A percentile compares a stretch with the other conserved stretches of the same genome.
Evolutionary conservation across 2,113 vertebrate species (phyloP).

Genomic region (Corythaixoides concolor): DNA sequence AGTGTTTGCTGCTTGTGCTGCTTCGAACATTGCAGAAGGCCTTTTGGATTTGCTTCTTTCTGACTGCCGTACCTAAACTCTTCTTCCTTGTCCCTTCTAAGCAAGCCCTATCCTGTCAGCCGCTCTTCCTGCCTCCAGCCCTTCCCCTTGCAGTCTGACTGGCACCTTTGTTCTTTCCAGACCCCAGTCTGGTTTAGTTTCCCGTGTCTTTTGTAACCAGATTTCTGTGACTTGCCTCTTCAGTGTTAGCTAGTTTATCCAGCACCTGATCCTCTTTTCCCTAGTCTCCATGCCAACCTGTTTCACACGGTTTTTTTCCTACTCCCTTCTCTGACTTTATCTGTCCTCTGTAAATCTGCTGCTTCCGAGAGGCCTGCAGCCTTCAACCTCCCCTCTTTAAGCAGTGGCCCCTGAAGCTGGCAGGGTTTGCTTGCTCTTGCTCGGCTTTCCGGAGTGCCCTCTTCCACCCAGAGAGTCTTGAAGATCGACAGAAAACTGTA

Average conservation of each 20-base stretch:
- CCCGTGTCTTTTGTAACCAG: neutral
- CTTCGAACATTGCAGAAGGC: neutral
- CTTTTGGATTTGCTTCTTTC: neutral
- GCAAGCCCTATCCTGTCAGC: neutral
- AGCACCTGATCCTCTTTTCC: neutral
- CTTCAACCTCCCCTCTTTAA: neutral
- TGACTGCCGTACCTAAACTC: neutral
- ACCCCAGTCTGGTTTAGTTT: neutral
- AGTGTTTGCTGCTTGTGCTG: neutral
- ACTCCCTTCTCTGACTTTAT: neutral
- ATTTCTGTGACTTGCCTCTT: neutral
- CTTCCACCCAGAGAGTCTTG: neutral
- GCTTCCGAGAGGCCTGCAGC: neutral
- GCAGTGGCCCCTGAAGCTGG: neutral
- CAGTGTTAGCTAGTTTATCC: neutral
- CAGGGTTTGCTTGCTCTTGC: neutral
- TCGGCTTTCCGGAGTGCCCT: neutral
- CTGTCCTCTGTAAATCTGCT: neutral
- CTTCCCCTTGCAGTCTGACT: neutral
- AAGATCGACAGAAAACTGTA: fast-evolving
- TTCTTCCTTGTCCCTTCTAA: neutral
- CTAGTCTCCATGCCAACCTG: neutral
- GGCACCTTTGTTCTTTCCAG: neutral
- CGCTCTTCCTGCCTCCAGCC: neutral
- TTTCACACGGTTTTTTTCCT: neutral